phyloP scores from a whole-genome alignment of 2,797 vertebrate genomes.

The Buceros bicornis region DNA sequence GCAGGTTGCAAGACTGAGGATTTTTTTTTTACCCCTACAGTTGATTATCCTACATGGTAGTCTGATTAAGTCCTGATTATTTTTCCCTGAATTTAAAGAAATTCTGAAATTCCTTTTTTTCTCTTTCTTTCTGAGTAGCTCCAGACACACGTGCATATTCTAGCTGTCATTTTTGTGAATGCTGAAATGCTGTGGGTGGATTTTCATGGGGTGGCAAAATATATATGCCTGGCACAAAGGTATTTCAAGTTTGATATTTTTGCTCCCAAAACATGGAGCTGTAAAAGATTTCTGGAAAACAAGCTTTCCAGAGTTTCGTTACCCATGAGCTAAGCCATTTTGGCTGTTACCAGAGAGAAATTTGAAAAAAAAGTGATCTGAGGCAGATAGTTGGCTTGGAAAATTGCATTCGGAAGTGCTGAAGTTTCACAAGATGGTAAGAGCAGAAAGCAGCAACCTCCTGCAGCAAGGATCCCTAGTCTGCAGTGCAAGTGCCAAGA shows the following conservation, averaged over 20 bases:
- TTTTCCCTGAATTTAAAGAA: background rate
- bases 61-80: background rate
- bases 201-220: constrained; percentile 13
- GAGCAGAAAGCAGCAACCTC: background rate
- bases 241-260: background rate
- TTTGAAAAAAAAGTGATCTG: background rate
- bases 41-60: background rate
- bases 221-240: background rate
- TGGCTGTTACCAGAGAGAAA: constrained; percentile 4
- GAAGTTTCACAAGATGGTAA: constrained; percentile 4
- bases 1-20: background rate
- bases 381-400: constrained; percentile 39
- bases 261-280: background rate
- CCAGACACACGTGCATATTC: background rate
- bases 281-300: background rate
- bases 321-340: background rate
- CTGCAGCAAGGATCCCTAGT: background rate
- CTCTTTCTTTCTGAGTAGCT: background rate
- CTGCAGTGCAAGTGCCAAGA: background rate
- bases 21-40: accelerated
- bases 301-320: constrained; percentile 26
- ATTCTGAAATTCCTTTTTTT: background rate
- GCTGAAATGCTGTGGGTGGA: background rate
- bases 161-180: background rate
- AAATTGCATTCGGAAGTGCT: background rate